Conservation (phyloP, 2,113 vertebrate species). For the Anarrhichthys ocellatus region DNA sequence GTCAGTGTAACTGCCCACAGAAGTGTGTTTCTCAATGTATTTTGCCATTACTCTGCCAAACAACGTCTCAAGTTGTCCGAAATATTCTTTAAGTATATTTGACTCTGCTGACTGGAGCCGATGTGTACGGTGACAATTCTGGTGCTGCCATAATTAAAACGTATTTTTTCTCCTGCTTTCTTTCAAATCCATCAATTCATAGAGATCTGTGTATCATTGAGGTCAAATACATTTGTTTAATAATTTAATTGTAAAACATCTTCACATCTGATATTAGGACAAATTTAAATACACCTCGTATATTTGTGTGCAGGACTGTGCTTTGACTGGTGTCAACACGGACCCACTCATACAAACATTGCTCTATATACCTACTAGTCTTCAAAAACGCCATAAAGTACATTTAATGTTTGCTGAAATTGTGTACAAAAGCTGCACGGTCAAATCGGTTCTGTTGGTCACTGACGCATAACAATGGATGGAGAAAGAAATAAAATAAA, state of each 20-base stretch:
- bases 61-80: conserved; percentile 45
- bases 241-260: background rate
- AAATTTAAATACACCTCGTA: background rate
- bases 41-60: conserved; percentile 24
- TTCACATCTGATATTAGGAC: background rate
- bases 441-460: background rate
- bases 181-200: background rate
- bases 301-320: background rate
- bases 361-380: too few species aligned
- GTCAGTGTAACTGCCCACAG: conserved; percentile 19
- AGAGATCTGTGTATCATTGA: background rate
- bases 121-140: conserved; percentile 6
- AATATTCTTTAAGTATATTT: conserved; percentile 40
- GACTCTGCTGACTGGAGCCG: conserved; percentile 30
- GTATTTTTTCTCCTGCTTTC: background rate
- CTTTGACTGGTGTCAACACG: background rate
- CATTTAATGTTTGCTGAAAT: too few species aligned
- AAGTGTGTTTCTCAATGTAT: conserved; percentile 18
- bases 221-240: background rate
- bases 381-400: too few species aligned
- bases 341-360: background rate
- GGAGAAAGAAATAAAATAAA: background rate
- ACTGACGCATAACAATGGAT: background rate
- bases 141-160: background rate
- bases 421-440: background rate